These are phyloP conservation scores for Hydrocynus forskahlii DNA, from an alignment of 2,797 vertebrate species.

Conservation along the genomic window DNA sequence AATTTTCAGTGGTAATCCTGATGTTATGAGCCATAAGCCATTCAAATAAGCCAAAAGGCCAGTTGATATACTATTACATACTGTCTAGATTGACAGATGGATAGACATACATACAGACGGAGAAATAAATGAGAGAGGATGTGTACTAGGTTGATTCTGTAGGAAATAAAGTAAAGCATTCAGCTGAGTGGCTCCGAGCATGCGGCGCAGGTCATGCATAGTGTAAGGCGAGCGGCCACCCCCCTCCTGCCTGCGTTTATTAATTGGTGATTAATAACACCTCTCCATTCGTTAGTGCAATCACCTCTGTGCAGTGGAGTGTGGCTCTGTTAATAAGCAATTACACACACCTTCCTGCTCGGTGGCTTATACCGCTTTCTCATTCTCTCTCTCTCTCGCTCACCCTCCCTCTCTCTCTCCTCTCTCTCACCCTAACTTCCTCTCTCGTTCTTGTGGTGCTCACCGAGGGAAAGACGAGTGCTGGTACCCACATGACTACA, in stretches of 20 bases:
- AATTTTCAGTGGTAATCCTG: not conserved
- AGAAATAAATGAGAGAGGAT: not conserved
- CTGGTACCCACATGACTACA: constrained; percentile 1
- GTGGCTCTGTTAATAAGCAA: constrained; percentile 61
- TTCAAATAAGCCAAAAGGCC: not conserved
- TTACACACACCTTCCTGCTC: constrained; percentile 51
- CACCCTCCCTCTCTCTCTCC: no score
- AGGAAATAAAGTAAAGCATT: constrained; percentile 72
- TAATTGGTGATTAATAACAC: constrained; percentile 98
- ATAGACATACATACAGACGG: not conserved
- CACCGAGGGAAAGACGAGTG: not conserved
- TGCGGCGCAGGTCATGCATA: constrained; percentile 61
- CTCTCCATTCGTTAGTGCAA: constrained; percentile 96
- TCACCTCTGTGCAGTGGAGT: constrained; percentile 96
- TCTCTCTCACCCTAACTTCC: not conserved
- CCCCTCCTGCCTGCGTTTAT: constrained; percentile 81
- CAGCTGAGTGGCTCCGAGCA: not conserved
- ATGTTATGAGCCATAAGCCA: not conserved
- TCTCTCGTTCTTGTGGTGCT: constrained; percentile 1
- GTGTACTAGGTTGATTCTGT: constrained; percentile 16
- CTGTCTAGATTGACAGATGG: not conserved
- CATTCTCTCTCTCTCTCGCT: not conserved
- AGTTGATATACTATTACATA: not conserved
- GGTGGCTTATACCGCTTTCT: not conserved
- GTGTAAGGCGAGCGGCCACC: constrained; percentile 68